Evolutionary conservation across 2,888 invertebrate genomes (phyloP).

Genomic region (Eurytoma californica): DNA sequence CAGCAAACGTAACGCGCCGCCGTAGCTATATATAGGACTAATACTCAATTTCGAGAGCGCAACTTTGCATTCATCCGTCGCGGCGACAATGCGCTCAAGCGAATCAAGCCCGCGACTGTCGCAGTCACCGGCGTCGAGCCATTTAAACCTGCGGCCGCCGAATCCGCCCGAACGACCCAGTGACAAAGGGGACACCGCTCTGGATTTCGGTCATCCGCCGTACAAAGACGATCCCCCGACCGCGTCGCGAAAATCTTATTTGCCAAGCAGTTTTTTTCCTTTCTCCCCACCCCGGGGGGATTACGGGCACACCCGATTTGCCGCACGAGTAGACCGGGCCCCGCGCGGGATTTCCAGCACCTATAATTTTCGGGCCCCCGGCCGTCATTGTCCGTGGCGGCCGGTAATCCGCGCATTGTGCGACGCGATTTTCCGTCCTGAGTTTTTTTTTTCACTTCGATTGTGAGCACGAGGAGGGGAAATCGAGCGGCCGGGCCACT

Average conservation of each 20-base stretch:
- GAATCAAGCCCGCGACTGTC: no score
- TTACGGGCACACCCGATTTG: constrained; percentile 65
- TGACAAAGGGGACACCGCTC: no score
- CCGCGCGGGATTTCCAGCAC: constrained; percentile 73
- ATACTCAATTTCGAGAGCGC: no score
- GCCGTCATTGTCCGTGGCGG: constrained; percentile 31
- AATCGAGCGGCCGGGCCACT: constrained; percentile 35
- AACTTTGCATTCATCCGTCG: no score
- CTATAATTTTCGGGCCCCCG: constrained; percentile 73
- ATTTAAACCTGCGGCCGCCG: no score
- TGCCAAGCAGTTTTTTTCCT: constrained; percentile 63
- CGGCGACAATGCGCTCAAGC: no score
- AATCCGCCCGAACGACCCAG: no score
- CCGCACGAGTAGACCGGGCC: constrained; percentile 69
- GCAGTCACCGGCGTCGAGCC: no score
- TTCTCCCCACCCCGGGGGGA: neutral
- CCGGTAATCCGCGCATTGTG: constrained; percentile 64
- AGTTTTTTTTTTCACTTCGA: constrained; percentile 18
- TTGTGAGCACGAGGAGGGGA: constrained; percentile 2
- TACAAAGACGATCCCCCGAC: neutral
- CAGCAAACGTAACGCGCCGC: no score
- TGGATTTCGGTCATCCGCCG: no score
- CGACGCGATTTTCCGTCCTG: constrained; percentile 50
- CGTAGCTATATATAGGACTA: no score
- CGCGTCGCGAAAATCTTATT: constrained; percentile 68